Evolutionary conservation across 2,113 vertebrate genomes (phyloP).

Genomic region (Erythrolamprus reginae): DNA sequence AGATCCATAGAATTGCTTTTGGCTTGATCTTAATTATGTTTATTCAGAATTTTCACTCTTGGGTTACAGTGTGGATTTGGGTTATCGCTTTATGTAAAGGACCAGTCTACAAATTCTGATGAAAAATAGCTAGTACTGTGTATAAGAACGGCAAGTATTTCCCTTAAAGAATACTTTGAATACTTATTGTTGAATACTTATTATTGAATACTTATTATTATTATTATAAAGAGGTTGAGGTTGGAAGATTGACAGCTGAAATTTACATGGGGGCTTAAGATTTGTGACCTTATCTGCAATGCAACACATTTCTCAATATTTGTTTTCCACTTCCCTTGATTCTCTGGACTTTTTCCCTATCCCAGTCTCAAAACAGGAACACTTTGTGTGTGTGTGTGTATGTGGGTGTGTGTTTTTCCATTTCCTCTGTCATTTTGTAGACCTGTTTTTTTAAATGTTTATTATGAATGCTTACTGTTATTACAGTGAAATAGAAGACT

Average conservation of each 20-base stretch:
- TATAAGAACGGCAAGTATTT: background rate
- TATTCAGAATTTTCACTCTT: background rate
- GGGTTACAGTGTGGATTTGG: background rate
- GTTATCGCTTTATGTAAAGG: background rate
- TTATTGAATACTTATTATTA: too few species aligned
- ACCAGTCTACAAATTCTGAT: background rate
- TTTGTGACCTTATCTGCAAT: background rate
- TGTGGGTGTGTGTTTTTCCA: background rate
- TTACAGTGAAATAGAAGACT: background rate
- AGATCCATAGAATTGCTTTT: background rate
- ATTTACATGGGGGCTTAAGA: background rate
- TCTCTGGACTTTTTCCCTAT: background rate
- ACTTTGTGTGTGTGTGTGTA: background rate
- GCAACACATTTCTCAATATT: background rate
- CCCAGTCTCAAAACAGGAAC: background rate
- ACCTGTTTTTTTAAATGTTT: background rate
- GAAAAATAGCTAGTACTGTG: background rate
- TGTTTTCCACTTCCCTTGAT: constrained; percentile 3
- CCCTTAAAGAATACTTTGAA: too few species aligned
- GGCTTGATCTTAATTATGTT: background rate
- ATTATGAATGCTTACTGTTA: background rate
- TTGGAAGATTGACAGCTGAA: background rate
- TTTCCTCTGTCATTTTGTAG: background rate
- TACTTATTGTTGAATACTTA: too few species aligned
- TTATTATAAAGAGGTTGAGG: background rate